Percentiles rank a stretch among this genome's conserved stretches.
These are phyloP conservation scores for Tetramorium alpestre DNA, from an alignment of 1,140 invertebrate species.

Conservation along the genomic window DNA sequence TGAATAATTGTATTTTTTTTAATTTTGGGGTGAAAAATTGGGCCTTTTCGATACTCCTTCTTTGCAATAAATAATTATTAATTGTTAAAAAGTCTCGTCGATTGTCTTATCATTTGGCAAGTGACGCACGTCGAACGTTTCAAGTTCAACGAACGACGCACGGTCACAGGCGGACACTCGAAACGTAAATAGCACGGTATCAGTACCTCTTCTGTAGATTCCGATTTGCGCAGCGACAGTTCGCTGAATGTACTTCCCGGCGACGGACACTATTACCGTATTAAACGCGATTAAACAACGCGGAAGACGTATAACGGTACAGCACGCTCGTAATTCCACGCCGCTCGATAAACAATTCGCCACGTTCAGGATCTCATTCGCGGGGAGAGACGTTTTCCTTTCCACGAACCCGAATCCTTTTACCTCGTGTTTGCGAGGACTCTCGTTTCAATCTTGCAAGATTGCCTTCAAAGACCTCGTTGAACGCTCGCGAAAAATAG, in stretches of 20 bases:
- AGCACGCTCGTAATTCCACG: constrained; percentile 12
- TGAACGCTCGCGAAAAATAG: background rate
- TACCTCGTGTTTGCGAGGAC: background rate
- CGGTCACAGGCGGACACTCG: background rate
- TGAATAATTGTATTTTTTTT: no score
- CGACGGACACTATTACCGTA: background rate
- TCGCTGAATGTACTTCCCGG: background rate
- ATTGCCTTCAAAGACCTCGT: background rate
- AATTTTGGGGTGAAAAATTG: no score
- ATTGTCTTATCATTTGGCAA: background rate
- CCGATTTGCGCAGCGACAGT: background rate
- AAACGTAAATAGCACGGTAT: background rate
- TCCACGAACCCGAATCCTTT: background rate
- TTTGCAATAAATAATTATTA: background rate
- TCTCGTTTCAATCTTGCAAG: constrained; percentile 14
- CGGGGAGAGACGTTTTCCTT: background rate
- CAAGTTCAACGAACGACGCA: background rate
- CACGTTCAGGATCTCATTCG: background rate
- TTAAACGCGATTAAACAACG: constrained; percentile 18
- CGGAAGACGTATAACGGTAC: constrained; percentile 5
- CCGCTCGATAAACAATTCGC: constrained; percentile 28
- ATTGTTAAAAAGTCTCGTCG: background rate
- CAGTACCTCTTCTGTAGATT: background rate
- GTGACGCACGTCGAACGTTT: background rate
- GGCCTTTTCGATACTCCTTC: no score